Conservation (phyloP, 2,797 vertebrate species). For the Botia almorhae region DNA sequence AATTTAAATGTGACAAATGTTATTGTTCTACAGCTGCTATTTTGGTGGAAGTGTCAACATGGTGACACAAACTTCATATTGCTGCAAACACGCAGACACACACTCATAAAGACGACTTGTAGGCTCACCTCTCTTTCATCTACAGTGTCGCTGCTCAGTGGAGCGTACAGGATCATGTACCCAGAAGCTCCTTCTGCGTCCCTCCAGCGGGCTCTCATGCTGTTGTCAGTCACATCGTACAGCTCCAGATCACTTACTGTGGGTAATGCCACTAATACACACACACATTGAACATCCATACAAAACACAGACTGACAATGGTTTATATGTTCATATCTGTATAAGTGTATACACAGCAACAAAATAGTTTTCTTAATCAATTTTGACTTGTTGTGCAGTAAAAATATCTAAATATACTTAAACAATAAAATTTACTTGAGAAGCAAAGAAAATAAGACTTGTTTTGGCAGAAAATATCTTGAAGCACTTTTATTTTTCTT, state of each 20-base stretch:
- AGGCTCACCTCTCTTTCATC: slow-evolving; percentile 90
- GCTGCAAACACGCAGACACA: slow-evolving; percentile 23
- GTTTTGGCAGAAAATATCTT: not conserved
- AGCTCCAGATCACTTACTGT: slow-evolving; percentile 82
- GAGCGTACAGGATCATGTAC: slow-evolving; percentile 91
- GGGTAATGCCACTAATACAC: slow-evolving; percentile 83
- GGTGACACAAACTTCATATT: not conserved
- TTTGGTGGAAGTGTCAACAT: slow-evolving; percentile 6
- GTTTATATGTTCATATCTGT: slow-evolving; percentile 20
- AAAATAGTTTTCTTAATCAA: not conserved
- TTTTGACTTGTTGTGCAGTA: not conserved
- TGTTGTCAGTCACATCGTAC: slow-evolving; percentile 85
- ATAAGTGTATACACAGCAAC: too few relatives aligned
- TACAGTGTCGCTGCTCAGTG: slow-evolving; percentile 80
- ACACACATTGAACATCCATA: slow-evolving; percentile 13
- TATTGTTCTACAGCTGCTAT: not conserved
- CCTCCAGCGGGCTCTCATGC: slow-evolving; percentile 86
- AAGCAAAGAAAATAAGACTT: not conserved
- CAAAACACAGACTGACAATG: not conserved
- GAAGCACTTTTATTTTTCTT: too few relatives aligned
- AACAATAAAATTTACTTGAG: not conserved
- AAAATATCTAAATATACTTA: not conserved
- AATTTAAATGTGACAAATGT: slow-evolving; percentile 33
- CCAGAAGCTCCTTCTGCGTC: slow-evolving; percentile 83
- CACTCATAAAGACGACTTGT: slow-evolving; percentile 9